phyloP scores from a whole-genome alignment of 2,113 vertebrate genomes.

The Dicerorhinus sumatrensis region DNA sequence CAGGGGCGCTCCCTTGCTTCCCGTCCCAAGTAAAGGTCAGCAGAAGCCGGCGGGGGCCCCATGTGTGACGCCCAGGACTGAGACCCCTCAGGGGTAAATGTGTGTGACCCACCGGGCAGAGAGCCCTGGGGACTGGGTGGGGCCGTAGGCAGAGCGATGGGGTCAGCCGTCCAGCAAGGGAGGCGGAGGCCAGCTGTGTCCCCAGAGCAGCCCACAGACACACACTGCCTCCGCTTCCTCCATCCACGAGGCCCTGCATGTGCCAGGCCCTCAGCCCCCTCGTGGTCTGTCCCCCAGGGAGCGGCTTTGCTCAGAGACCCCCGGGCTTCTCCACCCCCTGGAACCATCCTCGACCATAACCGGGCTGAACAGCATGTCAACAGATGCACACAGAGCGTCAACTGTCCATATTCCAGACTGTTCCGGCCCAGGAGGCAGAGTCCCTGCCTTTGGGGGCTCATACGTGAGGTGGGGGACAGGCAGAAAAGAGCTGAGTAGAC shows the following conservation, averaged over 20 bases:
- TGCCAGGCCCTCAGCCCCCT: no score
- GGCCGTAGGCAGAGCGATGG: neutral
- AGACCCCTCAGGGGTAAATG: no score
- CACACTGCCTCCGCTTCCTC: neutral
- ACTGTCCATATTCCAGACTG: neutral
- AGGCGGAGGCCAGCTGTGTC: neutral
- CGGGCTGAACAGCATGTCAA: no score
- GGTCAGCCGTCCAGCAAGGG: neutral
- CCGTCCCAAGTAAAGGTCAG: neutral
- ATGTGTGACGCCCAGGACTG: neutral
- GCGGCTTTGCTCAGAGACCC: no score
- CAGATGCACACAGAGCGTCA: no score
- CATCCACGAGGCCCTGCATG: neutral
- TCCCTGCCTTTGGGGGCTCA: accelerated
- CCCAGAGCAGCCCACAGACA: no score
- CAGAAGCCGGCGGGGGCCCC: neutral
- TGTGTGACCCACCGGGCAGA: neutral
- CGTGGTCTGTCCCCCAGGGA: neutral
- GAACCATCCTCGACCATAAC: no score
- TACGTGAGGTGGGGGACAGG: neutral
- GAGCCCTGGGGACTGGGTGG: neutral
- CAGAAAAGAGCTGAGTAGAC: neutral
- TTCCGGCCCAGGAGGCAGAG: neutral
- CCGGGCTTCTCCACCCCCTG: no score
- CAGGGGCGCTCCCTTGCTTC: neutral